phyloP scores from a whole-genome alignment of 2,797 vertebrate genomes.

The Hemitrygon akajei region DNA sequence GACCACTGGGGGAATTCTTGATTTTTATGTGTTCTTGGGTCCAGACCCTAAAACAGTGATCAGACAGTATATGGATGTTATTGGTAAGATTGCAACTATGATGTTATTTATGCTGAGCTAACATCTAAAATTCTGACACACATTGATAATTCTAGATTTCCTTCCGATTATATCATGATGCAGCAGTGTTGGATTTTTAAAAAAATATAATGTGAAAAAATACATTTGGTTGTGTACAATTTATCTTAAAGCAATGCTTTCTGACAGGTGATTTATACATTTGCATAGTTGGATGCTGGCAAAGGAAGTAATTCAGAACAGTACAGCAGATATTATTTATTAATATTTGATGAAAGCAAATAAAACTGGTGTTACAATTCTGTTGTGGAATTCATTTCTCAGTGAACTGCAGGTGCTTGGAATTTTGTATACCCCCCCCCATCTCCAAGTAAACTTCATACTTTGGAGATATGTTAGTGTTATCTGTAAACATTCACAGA shows the following conservation, averaged over 20 bases:
- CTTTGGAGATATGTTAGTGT: no score
- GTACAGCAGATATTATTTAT: neutral
- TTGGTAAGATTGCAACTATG: slow-evolving; percentile 61
- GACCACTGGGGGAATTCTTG: slow-evolving; percentile 76
- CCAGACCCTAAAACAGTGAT: slow-evolving; percentile 80
- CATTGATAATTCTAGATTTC: neutral
- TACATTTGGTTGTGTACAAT: neutral
- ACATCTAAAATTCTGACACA: neutral
- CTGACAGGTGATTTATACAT: neutral
- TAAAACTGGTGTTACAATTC: neutral
- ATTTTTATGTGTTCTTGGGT: slow-evolving; percentile 83
- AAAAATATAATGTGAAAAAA: neutral
- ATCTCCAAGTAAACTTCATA: no score
- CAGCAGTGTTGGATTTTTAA: neutral
- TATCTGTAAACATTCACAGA: neutral
- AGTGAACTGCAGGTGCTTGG: neutral
- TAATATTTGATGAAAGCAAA: neutral
- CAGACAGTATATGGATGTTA: slow-evolving; percentile 76
- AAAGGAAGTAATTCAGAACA: neutral
- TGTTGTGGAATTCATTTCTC: neutral
- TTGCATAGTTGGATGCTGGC: neutral
- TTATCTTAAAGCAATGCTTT: neutral
- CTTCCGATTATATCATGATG: neutral
- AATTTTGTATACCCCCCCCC: neutral
- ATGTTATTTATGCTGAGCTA: neutral